phyloP scores from a whole-genome alignment of 2,113 vertebrate species.

The Mesoclemmys tuberculata region DNA sequence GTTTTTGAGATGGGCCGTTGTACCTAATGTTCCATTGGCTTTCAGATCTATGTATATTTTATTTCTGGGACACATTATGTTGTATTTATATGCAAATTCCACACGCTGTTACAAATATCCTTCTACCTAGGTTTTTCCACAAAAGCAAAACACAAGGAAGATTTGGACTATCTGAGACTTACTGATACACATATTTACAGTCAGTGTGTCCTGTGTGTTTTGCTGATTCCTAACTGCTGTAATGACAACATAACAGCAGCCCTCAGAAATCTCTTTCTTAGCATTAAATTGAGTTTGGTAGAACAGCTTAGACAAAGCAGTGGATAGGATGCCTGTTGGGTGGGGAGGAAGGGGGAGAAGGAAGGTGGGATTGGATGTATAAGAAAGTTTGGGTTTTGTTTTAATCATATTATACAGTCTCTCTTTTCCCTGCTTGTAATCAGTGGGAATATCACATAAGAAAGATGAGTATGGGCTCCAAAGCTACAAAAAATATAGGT shows the following conservation, averaged over 20 bases:
- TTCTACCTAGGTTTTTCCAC: not conserved
- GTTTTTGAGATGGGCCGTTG: not conserved
- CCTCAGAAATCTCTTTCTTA: not conserved
- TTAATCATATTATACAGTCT: not conserved
- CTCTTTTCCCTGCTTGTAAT: not conserved
- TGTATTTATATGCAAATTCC: not conserved
- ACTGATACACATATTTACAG: not conserved
- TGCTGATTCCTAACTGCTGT: not conserved
- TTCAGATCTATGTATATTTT: not conserved
- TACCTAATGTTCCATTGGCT: not conserved
- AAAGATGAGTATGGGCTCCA: too few relatives aligned
- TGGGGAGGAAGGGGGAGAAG: too few relatives aligned
- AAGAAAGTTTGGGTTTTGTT: not conserved
- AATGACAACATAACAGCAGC: not conserved
- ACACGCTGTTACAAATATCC: too few relatives aligned
- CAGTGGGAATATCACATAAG: too few relatives aligned
- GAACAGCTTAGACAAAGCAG: not conserved
- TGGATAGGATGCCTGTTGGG: not conserved
- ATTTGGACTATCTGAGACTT: not conserved
- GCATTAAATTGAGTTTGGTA: not conserved
- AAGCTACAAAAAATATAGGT: too few relatives aligned
- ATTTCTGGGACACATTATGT: not conserved
- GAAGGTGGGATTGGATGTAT: too few relatives aligned
- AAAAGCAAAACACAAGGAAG: not conserved
- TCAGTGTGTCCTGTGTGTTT: not conserved